Evolutionary conservation across 2,113 vertebrate genomes (phyloP).

Genomic region (Oceanites oceanicus): DNA sequence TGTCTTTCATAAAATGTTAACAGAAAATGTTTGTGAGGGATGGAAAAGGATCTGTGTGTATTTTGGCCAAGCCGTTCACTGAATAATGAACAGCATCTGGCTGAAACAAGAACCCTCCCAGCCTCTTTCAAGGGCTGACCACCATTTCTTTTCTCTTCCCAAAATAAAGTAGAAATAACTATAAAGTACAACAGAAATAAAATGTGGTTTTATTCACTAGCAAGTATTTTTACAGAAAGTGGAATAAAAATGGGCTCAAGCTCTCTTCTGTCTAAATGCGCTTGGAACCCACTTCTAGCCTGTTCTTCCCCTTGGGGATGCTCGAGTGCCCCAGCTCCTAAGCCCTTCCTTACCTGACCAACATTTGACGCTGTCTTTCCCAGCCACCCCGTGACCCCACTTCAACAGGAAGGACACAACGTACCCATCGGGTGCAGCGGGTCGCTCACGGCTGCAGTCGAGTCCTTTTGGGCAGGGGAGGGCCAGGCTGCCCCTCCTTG

Average conservation of each 20-base stretch:
- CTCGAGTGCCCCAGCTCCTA: neutral
- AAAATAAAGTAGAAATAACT: neutral
- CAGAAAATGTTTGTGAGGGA: neutral
- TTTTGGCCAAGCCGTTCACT: neutral
- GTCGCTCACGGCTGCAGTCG: rapidly evolving
- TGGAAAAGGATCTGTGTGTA: neutral
- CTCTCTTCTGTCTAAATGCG: neutral
- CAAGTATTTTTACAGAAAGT: neutral
- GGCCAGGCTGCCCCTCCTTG: neutral
- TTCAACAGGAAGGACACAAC: neutral
- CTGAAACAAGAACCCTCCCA: neutral
- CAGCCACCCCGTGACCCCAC: neutral
- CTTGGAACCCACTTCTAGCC: neutral
- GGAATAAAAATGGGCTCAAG: neutral
- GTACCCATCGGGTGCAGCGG: rapidly evolving
- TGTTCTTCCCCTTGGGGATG: neutral
- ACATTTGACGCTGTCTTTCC: neutral
- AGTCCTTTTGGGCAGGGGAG: neutral
- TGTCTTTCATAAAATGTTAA: neutral
- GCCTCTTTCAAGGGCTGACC: neutral
- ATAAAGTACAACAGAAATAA: neutral
- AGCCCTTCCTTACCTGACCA: neutral
- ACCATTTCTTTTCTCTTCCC: neutral
- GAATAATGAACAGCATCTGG: neutral
- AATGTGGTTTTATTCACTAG: neutral